A percentile compares a stretch with the other conserved stretches of the same genome.
These are phyloP conservation scores for Agrenia bidenticulata DNA, from an alignment of 2,888 invertebrate genomes.

Conservation along the genomic window DNA sequence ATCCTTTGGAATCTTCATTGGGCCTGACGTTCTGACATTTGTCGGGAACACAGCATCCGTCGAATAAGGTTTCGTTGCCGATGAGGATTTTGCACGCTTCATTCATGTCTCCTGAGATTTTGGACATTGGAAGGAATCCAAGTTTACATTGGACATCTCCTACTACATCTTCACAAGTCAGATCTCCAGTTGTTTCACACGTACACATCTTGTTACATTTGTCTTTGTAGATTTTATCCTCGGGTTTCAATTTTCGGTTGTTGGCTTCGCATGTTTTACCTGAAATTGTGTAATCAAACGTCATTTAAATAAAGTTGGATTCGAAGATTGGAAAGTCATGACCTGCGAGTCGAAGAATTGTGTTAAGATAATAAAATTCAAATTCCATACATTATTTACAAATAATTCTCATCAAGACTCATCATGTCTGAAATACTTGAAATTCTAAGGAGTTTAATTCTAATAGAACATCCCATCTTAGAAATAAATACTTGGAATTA, in stretches of 20 bases:
- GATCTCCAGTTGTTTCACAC: conserved; percentile 42
- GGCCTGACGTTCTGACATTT: conserved; percentile 43
- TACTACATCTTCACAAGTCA: conserved; percentile 37
- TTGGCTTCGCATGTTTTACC: conserved; percentile 36
- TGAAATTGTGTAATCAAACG: no score
- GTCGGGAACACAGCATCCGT: conserved; percentile 51
- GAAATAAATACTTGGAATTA: no score
- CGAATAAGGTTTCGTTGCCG: conserved; percentile 44
- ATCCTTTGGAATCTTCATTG: conserved; percentile 37
- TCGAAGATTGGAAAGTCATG: no score
- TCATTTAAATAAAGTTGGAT: no score
- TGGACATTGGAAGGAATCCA: conserved; percentile 47
- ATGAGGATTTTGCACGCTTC: conserved; percentile 48
- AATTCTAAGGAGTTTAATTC: no score
- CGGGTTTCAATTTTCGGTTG: conserved; percentile 40
- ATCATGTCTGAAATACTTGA: no score
- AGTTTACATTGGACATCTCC: conserved; percentile 30
- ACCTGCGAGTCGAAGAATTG: no score
- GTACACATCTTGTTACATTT: conserved; percentile 44
- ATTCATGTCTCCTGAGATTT: conserved; percentile 47
- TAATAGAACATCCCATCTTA: no score
- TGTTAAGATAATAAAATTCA: no score
- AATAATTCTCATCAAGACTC: no score
- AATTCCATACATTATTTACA: no score
- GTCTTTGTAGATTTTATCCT: conserved; percentile 42